Evolutionary conservation across 1,140 invertebrate species (phyloP), one percentile per base, ranked within the genome.

Genomic region (Cataglyphis hispanica): DNA sequence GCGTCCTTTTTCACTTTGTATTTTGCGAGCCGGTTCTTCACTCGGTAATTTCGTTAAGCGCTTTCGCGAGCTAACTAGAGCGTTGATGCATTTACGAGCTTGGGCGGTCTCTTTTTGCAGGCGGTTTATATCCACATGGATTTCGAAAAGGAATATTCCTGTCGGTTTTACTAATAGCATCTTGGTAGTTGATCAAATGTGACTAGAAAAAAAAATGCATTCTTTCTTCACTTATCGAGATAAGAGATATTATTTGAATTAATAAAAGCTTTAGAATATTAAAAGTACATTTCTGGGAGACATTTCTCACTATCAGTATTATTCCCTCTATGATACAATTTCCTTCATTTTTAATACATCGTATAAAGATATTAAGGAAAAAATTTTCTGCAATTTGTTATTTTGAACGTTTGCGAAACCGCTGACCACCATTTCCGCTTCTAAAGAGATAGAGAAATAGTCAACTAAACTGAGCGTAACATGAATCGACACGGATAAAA

Each of bases 51-150:
- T 80, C 31, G n/a, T 80, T 56, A 67, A 80, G 43, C 76, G 63
- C 43, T 56, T 50, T 80, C 63, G 76, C 63, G 76, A 67, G 31
- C 63, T 43, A 80, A 80, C 63, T 80, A 80, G 76, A 80, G 63
- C 76, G 76, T 80, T 80, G 76, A 80, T 80, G 76, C 76, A 67
- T 80, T 80, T 67, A 78, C 76, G 61, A 78, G 76, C 61, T 78
- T 67, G 40, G 76, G 37, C 43, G 31, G 61, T 19, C 43, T 67
- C 76, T 78, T 78, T 78, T 78, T 78, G 76, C 76, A 50, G 63
- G 5, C 61, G n/a, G 40, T 67, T 78, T 67, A 31, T 31, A 67
- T 67, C 61, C 31, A 80, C 61, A 37, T 27, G 13, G 13, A 19
- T 67, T 22, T 78, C 61, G 19, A 80, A 80, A 78, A 80, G 31